Conservation (phyloP, 2,797 vertebrate species). For the Sebastolobus altivelis region DNA sequence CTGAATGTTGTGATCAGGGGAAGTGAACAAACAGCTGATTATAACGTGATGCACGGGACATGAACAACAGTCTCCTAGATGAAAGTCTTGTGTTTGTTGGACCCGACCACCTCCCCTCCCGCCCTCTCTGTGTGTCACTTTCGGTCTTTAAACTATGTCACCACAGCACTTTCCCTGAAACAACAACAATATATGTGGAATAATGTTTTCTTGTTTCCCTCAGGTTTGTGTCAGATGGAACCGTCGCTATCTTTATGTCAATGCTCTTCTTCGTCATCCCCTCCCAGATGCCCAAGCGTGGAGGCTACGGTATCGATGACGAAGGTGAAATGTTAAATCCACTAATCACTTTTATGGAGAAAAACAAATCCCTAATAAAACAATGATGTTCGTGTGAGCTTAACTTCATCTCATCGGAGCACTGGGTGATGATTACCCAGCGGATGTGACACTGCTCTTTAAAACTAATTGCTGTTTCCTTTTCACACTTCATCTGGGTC, state of each 20-base stretch:
- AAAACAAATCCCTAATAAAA: not conserved
- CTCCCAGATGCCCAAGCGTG: conserved; percentile 69
- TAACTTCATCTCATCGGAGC: not conserved
- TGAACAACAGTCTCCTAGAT: too few species aligned
- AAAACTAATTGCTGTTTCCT: conserved; percentile 21
- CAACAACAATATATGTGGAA: not conserved
- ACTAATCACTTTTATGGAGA: not conserved
- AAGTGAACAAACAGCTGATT: too few species aligned
- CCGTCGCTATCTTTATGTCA: conserved; percentile 88
- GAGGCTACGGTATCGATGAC: conserved; percentile 38
- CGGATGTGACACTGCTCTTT: conserved; percentile 3
- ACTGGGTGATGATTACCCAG: not conserved
- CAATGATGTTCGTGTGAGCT: not conserved
- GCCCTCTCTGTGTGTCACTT: too few species aligned
- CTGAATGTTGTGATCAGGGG: too few species aligned
- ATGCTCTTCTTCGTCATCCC: conserved; percentile 89
- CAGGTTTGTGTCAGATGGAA: conserved; percentile 89
- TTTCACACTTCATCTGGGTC: conserved; percentile 20
- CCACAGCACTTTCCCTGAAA: too few species aligned
- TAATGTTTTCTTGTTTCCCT: conserved; percentile 13
- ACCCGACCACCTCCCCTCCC: too few species aligned
- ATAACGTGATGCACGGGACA: too few species aligned
- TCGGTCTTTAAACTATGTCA: too few species aligned
- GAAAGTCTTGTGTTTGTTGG: too few species aligned
- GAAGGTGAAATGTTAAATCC: conserved; percentile 40